Percentiles rank a stretch among this genome's conserved stretches.
phyloP scores from a whole-genome alignment of 2,888 invertebrate species.

The Stenolophus ochropezus region DNA sequence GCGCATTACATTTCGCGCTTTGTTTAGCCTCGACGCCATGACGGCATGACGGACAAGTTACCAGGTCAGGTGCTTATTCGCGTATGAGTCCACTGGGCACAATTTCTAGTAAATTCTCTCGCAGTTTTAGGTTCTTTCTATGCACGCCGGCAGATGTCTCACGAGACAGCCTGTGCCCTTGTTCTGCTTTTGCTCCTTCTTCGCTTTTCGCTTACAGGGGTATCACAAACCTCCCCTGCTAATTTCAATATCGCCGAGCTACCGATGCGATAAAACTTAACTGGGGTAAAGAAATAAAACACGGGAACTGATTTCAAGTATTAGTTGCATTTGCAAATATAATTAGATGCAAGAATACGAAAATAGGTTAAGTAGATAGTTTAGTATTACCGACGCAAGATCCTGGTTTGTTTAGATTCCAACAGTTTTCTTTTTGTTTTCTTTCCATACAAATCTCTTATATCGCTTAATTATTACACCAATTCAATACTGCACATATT shows the following conservation, averaged over 20 bases:
- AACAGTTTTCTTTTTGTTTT: background rate
- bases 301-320: background rate
- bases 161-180: constrained; percentile 37
- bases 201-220: background rate
- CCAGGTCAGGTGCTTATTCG: constrained; percentile 56
- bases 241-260: constrained; percentile 13
- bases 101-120: constrained; percentile 59
- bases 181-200: background rate
- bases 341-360: background rate
- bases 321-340: background rate
- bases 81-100: constrained; percentile 56
- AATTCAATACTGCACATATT: too few species aligned
- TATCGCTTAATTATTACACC: background rate
- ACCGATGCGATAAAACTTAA: background rate
- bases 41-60: constrained; percentile 44
- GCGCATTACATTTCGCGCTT: background rate
- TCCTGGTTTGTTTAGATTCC: background rate
- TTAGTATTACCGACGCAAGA: background rate
- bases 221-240: background rate
- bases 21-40: background rate
- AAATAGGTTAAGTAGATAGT: background rate
- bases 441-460: background rate
- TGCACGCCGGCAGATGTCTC: constrained; percentile 57
- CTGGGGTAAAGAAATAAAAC: constrained; percentile 13
- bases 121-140: constrained; percentile 59